Conservation (phyloP, 2,113 vertebrate genomes). For the Equus quagga region DNA sequence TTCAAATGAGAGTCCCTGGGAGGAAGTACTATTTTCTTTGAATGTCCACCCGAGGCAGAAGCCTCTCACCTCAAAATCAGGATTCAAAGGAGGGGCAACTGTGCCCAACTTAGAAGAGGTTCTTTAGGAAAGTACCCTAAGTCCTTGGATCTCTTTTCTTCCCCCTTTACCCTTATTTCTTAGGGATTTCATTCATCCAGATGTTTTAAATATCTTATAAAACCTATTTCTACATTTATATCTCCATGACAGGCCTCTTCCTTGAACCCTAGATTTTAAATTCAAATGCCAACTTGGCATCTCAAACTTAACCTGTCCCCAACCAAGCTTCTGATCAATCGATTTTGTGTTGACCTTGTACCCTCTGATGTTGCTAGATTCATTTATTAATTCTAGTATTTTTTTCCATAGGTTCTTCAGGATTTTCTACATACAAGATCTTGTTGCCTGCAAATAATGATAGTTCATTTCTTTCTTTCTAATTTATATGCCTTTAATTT, state of each 20-base stretch:
- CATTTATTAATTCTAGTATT: neutral
- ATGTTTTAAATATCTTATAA: neutral
- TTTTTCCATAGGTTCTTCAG: neutral
- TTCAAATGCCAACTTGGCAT: neutral
- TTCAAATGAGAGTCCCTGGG: neutral
- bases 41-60: neutral
- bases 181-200: neutral
- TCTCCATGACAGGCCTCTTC: neutral
- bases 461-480: neutral
- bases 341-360: neutral
- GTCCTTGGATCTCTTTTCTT: neutral
- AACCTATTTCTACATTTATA: neutral
- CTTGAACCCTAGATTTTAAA: slow-evolving; percentile 14
- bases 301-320: neutral
- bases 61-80: neutral
- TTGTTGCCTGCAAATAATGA: neutral
- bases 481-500: neutral
- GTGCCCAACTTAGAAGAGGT: neutral
- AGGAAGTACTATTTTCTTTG: neutral
- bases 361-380: neutral
- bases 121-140: neutral
- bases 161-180: neutral
- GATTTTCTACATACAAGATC: neutral
- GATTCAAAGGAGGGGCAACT: neutral
- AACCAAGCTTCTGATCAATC: neutral